Percentiles rank a stretch among this genome's conserved stretches.
Evolutionary conservation across 2,888 invertebrate species (phyloP).

Genomic region (Conistra vaccinii): DNA sequence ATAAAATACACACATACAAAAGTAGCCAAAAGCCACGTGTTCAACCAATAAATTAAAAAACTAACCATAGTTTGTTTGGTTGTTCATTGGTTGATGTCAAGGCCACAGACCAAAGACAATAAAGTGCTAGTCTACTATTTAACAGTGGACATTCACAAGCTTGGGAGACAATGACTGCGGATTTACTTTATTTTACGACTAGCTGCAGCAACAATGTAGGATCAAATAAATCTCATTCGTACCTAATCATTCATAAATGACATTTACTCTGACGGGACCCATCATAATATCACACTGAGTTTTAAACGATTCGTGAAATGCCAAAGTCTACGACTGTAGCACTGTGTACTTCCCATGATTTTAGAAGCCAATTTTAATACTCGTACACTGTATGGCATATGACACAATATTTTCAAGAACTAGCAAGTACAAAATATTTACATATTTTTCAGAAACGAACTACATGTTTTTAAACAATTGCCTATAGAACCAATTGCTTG

Average conservation of each 20-base stretch:
- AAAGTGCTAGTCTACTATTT: not conserved
- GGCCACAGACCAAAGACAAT: too few relatives aligned
- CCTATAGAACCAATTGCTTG: not conserved
- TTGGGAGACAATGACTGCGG: not conserved
- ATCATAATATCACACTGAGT: constrained; percentile 32
- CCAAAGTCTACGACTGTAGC: constrained; percentile 10
- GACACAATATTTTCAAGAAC: not conserved
- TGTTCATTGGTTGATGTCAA: too few relatives aligned
- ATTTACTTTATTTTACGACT: not conserved
- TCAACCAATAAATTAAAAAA: too few relatives aligned
- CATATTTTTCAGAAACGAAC: not conserved
- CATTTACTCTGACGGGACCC: constrained; percentile 30
- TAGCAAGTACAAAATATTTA: too few relatives aligned
- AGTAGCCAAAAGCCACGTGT: too few relatives aligned
- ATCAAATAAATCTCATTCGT: constrained; percentile 12
- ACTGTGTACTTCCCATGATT: constrained; percentile 13
- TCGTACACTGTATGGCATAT: not conserved
- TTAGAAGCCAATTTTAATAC: constrained; percentile 16
- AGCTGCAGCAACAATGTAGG: not conserved
- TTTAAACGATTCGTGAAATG: constrained; percentile 54
- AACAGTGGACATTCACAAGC: not conserved
- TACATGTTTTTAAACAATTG: not conserved
- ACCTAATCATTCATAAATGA: constrained; percentile 36
- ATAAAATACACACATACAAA: too few relatives aligned
- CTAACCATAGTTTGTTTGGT: too few relatives aligned